Percentiles rank a stretch among this genome's conserved stretches.
Conservation (phyloP, 2,888 invertebrate genomes). For the Tipula helvola region DNA sequence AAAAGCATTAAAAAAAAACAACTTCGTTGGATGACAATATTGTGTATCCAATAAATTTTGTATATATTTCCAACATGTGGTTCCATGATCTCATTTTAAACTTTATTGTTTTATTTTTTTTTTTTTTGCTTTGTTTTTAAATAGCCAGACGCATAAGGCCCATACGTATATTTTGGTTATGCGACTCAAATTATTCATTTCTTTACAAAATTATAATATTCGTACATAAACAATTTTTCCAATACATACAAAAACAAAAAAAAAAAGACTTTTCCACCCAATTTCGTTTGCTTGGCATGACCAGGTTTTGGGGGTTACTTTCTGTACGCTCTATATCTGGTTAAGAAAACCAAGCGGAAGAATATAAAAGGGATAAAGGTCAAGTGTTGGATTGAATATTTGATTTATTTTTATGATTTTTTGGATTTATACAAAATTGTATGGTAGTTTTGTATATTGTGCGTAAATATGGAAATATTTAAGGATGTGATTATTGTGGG, state of each 20-base stretch:
- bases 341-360: background rate
- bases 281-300: background rate
- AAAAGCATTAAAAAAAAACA: background rate
- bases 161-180: background rate
- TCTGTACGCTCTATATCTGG: background rate
- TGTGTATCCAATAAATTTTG: background rate
- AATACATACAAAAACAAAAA: too few relatives aligned
- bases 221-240: background rate
- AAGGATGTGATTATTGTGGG: background rate
- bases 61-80: background rate
- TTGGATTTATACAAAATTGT: background rate
- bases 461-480: background rate
- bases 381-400: background rate
- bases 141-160: background rate
- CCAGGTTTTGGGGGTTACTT: background rate
- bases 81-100: background rate
- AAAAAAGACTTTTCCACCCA: background rate
- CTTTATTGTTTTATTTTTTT: background rate
- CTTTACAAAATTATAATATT: too few relatives aligned
- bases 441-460: background rate
- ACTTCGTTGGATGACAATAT: background rate
- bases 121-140: background rate
- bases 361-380: background rate
- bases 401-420: constrained; percentile 4
- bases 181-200: background rate